Conservation (phyloP, 2,113 vertebrate species). For the Sinocyclocheilus grahami region DNA sequence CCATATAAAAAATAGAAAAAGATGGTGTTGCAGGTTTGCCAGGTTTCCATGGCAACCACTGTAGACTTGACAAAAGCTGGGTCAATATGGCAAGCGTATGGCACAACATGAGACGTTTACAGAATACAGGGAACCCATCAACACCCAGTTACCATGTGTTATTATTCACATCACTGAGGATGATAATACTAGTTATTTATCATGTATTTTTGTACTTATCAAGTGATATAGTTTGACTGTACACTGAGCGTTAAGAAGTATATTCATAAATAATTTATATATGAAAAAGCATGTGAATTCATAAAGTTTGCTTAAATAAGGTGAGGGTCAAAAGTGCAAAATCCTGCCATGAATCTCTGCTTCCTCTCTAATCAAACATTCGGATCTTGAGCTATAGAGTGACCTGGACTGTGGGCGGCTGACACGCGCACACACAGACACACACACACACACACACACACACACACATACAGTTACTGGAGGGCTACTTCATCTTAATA, state of each 20-base stretch:
- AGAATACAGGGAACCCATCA: not conserved
- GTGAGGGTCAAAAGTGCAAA: not conserved
- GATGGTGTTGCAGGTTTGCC: conserved; percentile 31
- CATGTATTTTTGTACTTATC: not conserved
- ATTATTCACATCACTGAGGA: no score
- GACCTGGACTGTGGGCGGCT: not conserved
- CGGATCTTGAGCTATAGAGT: not conserved
- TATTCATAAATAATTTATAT: not conserved
- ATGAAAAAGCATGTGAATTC: not conserved
- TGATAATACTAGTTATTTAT: not conserved
- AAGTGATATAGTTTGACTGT: not conserved
- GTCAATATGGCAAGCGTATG: not conserved
- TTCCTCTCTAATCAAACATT: not conserved
- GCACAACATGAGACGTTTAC: not conserved
- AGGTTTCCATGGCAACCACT: conserved; percentile 46
- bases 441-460: no score
- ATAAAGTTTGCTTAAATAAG: not conserved
- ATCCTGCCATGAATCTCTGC: not conserved
- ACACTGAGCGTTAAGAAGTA: not conserved
- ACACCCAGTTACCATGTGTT: not conserved
- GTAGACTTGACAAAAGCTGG: conserved; percentile 34
- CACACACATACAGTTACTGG: not conserved
- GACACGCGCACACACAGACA: not conserved
- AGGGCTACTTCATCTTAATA: not conserved
- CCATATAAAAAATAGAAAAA: not conserved